A percentile compares a stretch with the other conserved stretches of the same genome.
Evolutionary conservation across 2,888 invertebrate species (phyloP).

Genomic region (Blomia tropicalis): DNA sequence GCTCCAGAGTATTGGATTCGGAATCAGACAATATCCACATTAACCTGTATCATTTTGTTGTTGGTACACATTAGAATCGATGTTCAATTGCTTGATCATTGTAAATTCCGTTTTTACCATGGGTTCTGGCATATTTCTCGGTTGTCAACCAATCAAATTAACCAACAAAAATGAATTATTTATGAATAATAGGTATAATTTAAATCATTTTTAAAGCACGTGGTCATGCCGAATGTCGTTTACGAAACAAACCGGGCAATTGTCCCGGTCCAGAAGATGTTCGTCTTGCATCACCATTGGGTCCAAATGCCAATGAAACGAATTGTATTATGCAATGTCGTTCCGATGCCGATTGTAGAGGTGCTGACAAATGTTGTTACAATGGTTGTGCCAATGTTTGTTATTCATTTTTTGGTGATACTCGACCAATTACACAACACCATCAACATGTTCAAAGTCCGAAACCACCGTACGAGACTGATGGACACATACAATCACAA

Average conservation of each 20-base stretch:
- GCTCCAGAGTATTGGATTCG: too few relatives aligned
- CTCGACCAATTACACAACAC: background rate
- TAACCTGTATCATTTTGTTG: too few relatives aligned
- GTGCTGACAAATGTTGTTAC: conserved; percentile 61
- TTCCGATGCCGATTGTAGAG: conserved; percentile 63
- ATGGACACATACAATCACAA: background rate
- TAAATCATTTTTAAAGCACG: too few relatives aligned
- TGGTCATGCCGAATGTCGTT: conserved; percentile 49
- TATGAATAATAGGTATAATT: too few relatives aligned
- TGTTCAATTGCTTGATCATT: too few relatives aligned
- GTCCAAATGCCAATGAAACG: conserved; percentile 34
- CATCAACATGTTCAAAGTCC: background rate
- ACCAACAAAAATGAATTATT: too few relatives aligned
- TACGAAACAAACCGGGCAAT: conserved; percentile 47
- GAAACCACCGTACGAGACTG: background rate
- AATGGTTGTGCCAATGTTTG: conserved; percentile 61
- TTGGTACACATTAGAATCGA: too few relatives aligned
- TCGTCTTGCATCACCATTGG: background rate
- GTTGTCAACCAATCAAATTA: too few relatives aligned
- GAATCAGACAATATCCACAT: too few relatives aligned
- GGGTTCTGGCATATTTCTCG: too few relatives aligned
- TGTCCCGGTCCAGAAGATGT: conserved; percentile 44
- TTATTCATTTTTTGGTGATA: conserved; percentile 32
- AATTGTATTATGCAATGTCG: conserved; percentile 54
- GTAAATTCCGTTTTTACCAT: too few relatives aligned